A percentile compares a stretch with the other conserved stretches of the same genome.
Conservation (phyloP, 35 echinoderm and acorn worm species). For the Nesometra sesokonis region DNA sequence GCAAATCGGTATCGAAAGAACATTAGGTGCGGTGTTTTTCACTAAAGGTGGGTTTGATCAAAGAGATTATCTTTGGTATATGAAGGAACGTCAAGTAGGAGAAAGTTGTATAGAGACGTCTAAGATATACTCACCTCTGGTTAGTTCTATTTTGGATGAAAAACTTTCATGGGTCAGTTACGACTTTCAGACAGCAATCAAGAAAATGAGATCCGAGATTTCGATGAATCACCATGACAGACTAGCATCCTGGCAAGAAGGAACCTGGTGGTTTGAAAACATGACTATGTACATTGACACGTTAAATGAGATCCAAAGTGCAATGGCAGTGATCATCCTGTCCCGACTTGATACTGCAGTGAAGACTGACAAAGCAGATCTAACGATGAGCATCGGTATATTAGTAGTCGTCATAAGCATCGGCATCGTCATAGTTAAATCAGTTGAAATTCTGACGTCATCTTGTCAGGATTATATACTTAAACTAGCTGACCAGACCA, state of each 20-base stretch:
- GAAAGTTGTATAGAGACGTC: conserved; percentile 56
- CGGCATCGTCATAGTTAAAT: conserved; percentile 59
- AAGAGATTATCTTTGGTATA: conserved; percentile 65
- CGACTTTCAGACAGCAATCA: conserved; percentile 36
- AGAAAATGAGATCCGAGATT: conserved; percentile 37
- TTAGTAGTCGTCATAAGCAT: conserved; percentile 55
- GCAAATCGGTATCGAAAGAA: conserved; percentile 70
- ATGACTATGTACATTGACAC: conserved; percentile 87
- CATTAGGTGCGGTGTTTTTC: conserved; percentile 67
- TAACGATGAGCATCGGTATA: conserved; percentile 55
- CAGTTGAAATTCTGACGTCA: conserved; percentile 46
- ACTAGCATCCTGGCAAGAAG: conserved; percentile 55
- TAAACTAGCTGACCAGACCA: conserved; percentile 39
- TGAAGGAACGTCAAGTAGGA: conserved; percentile 70
- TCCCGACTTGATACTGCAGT: conserved; percentile 33
- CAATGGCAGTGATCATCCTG: conserved; percentile 64
- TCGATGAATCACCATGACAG: conserved; percentile 44
- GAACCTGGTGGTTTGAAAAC: conserved; percentile 76
- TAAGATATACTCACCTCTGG: conserved; percentile 52
- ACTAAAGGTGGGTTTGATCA: conserved; percentile 59
- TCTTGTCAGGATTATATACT: conserved; percentile 56
- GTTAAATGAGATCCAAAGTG: conserved; percentile 48
- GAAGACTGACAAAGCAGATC: conserved; percentile 45
- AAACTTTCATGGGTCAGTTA: conserved; percentile 26
- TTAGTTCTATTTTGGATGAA: conserved; percentile 38